Conservation (phyloP, 1,140 invertebrate species). For the Eriocheir sinensis region DNA sequence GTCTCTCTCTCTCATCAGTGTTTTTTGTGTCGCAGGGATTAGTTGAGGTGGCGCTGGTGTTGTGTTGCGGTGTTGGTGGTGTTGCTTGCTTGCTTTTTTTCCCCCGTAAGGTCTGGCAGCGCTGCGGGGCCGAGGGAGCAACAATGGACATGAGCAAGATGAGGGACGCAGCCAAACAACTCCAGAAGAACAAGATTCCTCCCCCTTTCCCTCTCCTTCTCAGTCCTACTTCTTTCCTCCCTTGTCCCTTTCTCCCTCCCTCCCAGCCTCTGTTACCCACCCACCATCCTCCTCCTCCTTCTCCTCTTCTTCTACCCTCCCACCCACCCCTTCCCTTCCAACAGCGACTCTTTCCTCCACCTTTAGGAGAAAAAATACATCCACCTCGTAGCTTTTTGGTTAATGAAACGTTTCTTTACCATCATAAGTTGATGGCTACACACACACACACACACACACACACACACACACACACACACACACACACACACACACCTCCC, state of each 20-base stretch:
- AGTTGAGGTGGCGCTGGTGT: background rate
- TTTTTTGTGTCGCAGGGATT: background rate
- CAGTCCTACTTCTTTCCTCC: background rate
- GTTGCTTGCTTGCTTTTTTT: background rate
- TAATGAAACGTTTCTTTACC: background rate
- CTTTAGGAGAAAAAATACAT: background rate
- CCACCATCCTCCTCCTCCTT: background rate
- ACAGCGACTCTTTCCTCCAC: background rate
- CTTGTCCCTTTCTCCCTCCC: background rate
- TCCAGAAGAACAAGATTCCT: conserved; percentile 23
- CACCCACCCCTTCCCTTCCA: background rate
- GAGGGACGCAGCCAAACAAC: conserved; percentile 10
- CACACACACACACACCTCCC: background rate
- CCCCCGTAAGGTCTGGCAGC: background rate
- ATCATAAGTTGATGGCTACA: background rate
- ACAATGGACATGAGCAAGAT: conserved; percentile 15
- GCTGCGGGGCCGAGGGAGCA: conserved; percentile 17
- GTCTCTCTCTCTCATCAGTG: background rate
- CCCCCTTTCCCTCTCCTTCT: background rate
- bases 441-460: too few species aligned
- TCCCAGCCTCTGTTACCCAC: background rate
- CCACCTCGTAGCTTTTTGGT: background rate
- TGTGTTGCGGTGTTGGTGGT: too few species aligned
- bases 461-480: background rate
- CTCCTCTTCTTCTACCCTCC: background rate